These are phyloP conservation scores for Osedax frankpressi DNA, from an alignment of 2,888 invertebrate genomes.

Conservation along the genomic window DNA sequence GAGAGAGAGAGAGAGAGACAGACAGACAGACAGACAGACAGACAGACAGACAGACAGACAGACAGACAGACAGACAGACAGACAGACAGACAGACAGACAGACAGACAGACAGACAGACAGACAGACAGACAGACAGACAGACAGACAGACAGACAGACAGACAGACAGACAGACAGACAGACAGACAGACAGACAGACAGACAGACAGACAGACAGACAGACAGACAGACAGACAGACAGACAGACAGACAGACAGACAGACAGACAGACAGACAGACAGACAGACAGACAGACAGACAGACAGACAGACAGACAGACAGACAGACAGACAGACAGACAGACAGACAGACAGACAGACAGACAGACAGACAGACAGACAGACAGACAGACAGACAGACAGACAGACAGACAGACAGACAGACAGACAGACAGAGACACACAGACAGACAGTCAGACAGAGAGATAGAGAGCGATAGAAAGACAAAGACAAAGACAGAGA, in stretches of 20 bases:
- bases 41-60: not conserved
- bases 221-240: not conserved
- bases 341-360: slow-evolving; percentile 3
- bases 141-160: not conserved
- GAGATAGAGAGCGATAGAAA: no score
- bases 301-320: slow-evolving; percentile 3
- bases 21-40: not conserved
- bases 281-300: slow-evolving; percentile 10
- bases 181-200: slow-evolving; percentile 8
- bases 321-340: not conserved
- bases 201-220: not conserved
- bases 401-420: slow-evolving; percentile 10
- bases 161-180: slow-evolving; percentile 6
- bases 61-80: slow-evolving; percentile 10
- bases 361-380: slow-evolving; percentile 14
- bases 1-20: not conserved
- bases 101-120: slow-evolving; percentile 2
- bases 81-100: slow-evolving; percentile 2
- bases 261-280: not conserved
- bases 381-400: slow-evolving; percentile 7
- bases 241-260: not conserved
- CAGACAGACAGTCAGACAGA: slow-evolving; percentile 9
- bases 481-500: no score
- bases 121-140: not conserved
- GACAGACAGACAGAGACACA: not conserved